phyloP scores from a whole-genome alignment of 2,113 vertebrate species.

The Talpa occidentalis region DNA sequence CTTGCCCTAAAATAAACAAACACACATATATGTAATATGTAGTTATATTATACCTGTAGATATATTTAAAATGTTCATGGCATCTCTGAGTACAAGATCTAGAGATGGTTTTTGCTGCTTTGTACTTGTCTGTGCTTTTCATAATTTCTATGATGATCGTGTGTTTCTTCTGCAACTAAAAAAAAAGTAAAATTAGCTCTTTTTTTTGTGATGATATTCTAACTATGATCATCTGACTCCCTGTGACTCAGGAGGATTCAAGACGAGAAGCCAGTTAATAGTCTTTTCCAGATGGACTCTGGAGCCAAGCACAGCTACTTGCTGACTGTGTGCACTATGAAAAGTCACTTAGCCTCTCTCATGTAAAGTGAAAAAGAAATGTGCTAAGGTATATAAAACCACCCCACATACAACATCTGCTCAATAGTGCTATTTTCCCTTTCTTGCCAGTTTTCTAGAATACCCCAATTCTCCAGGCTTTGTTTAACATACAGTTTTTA shows the following conservation, averaged over 20 bases:
- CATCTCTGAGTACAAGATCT: background rate
- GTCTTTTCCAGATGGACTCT: too few species aligned
- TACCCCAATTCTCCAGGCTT: background rate
- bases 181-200: background rate
- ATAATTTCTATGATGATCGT: background rate
- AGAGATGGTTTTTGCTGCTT: background rate
- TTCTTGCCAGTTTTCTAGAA: background rate
- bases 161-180: slow-evolving; percentile 3
- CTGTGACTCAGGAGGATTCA: background rate
- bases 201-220: slow-evolving; percentile 4
- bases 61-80: background rate
- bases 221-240: background rate
- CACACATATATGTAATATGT: too few species aligned
- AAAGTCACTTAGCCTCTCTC: background rate
- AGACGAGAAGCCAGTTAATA: background rate
- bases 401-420: background rate
- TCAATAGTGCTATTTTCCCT: background rate
- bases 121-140: background rate
- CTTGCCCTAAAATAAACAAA: background rate
- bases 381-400: background rate
- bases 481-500: background rate
- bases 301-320: background rate
- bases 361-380: background rate
- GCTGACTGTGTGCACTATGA: background rate
- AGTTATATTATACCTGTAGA: too few species aligned